These are phyloP conservation scores for Pterostichus niger DNA, from an alignment of 2,888 invertebrate species.

Conservation along the genomic window DNA sequence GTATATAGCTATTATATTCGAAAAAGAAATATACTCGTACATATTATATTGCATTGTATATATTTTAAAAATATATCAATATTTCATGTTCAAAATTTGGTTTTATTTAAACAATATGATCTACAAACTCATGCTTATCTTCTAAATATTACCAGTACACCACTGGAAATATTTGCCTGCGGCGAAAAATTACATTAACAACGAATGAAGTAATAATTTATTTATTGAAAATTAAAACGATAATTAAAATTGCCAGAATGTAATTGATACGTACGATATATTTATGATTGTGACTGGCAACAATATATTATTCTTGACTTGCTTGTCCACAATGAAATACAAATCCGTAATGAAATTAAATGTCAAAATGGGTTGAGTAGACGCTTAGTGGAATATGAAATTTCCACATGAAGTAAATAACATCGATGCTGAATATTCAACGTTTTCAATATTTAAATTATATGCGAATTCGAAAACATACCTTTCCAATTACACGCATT, in stretches of 20 bases:
- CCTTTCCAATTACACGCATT: conserved; percentile 45
- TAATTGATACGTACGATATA: conserved; percentile 7
- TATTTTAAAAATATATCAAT: too few relatives aligned
- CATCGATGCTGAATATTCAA: conserved; percentile 18
- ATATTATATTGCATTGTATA: too few relatives aligned
- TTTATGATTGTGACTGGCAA: background rate
- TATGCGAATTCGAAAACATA: conserved; percentile 37
- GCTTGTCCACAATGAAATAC: conserved; percentile 14
- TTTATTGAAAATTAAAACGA: conserved; percentile 3
- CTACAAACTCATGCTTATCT: too few relatives aligned
- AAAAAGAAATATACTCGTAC: too few relatives aligned
- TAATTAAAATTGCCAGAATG: conserved; percentile 38
- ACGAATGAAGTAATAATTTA: background rate
- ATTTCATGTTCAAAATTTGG: too few relatives aligned
- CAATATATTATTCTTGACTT: conserved; percentile 29
- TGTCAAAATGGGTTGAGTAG: conserved; percentile 29
- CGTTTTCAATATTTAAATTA: conserved; percentile 19
- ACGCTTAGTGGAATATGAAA: conserved; percentile 29
- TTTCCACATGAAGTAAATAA: conserved; percentile 37
- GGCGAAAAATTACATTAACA: background rate
- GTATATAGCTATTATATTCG: too few relatives aligned
- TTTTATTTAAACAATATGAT: too few relatives aligned
- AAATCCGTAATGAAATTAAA: conserved; percentile 41
- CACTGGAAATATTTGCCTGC: too few relatives aligned
- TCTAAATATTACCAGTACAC: too few relatives aligned